These are phyloP conservation scores for Lacerta bilineata DNA, from an alignment of 2,797 vertebrate species.

Conservation along the genomic window DNA sequence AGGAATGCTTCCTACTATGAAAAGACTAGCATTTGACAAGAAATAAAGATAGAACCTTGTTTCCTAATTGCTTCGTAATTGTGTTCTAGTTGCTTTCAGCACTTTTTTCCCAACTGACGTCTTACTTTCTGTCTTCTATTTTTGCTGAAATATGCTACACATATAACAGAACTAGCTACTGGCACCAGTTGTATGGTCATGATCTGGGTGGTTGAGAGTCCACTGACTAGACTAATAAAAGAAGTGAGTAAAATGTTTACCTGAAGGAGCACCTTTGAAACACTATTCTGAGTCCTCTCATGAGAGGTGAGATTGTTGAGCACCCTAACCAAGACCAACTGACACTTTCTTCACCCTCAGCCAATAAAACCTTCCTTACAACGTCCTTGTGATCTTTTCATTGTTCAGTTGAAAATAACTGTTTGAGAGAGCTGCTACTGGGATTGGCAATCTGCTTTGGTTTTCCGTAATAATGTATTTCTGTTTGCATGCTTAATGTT, in stretches of 20 bases:
- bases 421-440: too few relatives aligned
- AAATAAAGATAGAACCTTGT: constrained; percentile 19
- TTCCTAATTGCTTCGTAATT: neutral
- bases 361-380: neutral
- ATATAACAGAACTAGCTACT: neutral
- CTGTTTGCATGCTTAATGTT: too few relatives aligned
- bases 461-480: too few relatives aligned
- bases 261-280: too few relatives aligned
- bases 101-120: neutral
- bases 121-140: constrained; percentile 21
- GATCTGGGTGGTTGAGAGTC: too few relatives aligned
- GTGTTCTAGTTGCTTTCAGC: constrained; percentile 29
- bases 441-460: too few relatives aligned
- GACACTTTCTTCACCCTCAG: neutral
- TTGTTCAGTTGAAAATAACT: too few relatives aligned
- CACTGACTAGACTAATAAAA: too few relatives aligned
- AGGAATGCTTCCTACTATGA: constrained; percentile 6
- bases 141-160: neutral
- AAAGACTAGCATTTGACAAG: constrained; percentile 25
- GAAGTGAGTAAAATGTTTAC: too few relatives aligned
- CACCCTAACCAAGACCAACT: neutral
- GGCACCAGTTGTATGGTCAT: too few relatives aligned
- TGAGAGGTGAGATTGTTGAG: neutral
- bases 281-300: neutral
- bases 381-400: too few relatives aligned